Evolutionary conservation across 2,113 vertebrate species (phyloP).

Genomic region (Microtus richardsoni): DNA sequence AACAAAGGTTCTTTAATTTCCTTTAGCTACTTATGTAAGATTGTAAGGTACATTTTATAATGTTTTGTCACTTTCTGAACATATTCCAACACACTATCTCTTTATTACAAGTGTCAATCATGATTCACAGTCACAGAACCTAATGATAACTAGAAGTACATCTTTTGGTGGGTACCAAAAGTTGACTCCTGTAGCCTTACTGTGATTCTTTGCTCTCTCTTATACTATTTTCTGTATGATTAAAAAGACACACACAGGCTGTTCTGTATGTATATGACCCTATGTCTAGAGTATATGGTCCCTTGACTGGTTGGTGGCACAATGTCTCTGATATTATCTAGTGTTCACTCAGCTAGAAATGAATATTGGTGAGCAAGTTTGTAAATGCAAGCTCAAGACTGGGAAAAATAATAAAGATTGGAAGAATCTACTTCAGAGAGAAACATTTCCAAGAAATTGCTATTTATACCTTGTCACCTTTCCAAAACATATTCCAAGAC

Average conservation of each 20-base stretch:
- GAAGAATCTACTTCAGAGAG: background rate
- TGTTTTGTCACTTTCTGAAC: background rate
- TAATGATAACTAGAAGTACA: background rate
- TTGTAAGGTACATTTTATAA: background rate
- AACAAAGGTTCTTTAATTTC: background rate
- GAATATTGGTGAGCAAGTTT: background rate
- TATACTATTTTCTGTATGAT: background rate
- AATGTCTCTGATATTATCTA: background rate
- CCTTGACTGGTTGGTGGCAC: background rate
- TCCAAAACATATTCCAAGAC: background rate
- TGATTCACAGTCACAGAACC: background rate
- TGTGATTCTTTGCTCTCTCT: background rate
- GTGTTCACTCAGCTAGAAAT: background rate
- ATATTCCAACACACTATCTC: background rate
- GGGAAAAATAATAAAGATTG: background rate
- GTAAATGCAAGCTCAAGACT: background rate
- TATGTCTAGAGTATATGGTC: background rate
- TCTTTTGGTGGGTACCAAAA: background rate
- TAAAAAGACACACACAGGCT: background rate
- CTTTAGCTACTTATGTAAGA: background rate
- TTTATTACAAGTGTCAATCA: background rate
- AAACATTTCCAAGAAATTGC: background rate
- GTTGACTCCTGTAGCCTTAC: background rate
- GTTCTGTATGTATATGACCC: too few species aligned
- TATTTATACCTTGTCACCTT: background rate